phyloP scores from a whole-genome alignment of 2,888 invertebrate genomes.

The Luffia ferchaultella region DNA sequence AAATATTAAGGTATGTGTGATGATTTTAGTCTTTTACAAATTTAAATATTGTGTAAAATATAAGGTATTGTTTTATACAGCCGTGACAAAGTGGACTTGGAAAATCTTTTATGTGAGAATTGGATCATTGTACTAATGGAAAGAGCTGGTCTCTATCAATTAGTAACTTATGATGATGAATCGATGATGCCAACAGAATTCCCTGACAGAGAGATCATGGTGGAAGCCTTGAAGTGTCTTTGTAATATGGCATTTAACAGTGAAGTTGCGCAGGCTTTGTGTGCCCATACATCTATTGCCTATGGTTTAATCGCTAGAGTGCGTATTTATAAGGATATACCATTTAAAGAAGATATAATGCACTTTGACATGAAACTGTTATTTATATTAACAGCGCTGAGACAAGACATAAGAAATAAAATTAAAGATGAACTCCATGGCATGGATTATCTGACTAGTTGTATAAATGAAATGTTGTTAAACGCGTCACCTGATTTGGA shows the following conservation, averaged over 20 bases:
- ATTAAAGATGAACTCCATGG: conserved; percentile 76
- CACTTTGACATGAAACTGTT: conserved; percentile 88
- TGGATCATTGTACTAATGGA: conserved; percentile 74
- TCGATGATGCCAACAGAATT: conserved; percentile 34
- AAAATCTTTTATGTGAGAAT: conserved; percentile 72
- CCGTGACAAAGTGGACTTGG: conserved; percentile 79
- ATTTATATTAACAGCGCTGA: conserved; percentile 88
- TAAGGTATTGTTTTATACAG: conserved; percentile 53
- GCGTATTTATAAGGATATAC: conserved; percentile 70
- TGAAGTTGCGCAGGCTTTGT: conserved; percentile 44
- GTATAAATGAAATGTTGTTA: conserved; percentile 70
- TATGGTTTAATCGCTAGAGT: conserved; percentile 78
- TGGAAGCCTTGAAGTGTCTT: conserved; percentile 87
- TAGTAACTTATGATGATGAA: conserved; percentile 38
- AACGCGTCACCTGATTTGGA: conserved; percentile 29
- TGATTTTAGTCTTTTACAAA: background rate
- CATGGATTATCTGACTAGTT: conserved; percentile 71
- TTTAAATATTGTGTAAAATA: background rate
- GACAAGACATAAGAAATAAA: conserved; percentile 71
- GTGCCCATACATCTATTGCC: conserved; percentile 68
- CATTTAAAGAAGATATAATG: conserved; percentile 75
- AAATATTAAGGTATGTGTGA: conserved; percentile 69
- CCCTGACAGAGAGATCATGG: conserved; percentile 61
- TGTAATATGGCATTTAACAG: conserved; percentile 88
- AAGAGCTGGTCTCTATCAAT: conserved; percentile 63